A percentile compares a stretch with the other conserved stretches of the same genome.
These are phyloP conservation scores for Cylas formicarius DNA, from an alignment of 1,140 invertebrate genomes.

Conservation along the genomic window DNA sequence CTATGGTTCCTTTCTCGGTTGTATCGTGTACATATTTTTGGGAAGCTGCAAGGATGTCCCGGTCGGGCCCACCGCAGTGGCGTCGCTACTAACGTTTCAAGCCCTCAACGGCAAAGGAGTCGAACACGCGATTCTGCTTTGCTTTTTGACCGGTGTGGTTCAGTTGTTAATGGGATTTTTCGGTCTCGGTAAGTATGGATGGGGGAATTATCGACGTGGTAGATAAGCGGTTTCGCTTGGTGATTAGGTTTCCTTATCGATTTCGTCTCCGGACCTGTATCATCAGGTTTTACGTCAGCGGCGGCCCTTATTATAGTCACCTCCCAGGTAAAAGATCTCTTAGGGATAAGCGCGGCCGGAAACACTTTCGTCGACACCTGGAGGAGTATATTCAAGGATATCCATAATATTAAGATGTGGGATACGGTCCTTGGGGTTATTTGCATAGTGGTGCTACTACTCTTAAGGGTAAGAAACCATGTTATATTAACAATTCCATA, in stretches of 20 bases:
- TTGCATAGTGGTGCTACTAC: slow-evolving; percentile 65
- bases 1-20: slow-evolving; percentile 85
- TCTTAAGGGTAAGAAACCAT: slow-evolving; percentile 65
- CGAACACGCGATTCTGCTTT: slow-evolving; percentile 72
- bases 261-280: slow-evolving; percentile 88
- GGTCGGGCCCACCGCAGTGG: slow-evolving; percentile 79
- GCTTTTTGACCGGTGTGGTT: slow-evolving; percentile 70
- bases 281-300: slow-evolving; percentile 87
- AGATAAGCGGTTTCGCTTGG: slow-evolving; percentile 3
- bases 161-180: slow-evolving; percentile 80
- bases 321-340: slow-evolving; percentile 79
- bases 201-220: background rate
- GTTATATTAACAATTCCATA: slow-evolving; percentile 10
- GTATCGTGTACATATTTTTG: slow-evolving; percentile 83
- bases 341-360: slow-evolving; percentile 69
- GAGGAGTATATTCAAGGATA: slow-evolving; percentile 55
- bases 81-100: slow-evolving; percentile 73
- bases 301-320: slow-evolving; percentile 85
- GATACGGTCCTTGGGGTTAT: slow-evolving; percentile 62
- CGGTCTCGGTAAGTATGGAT: slow-evolving; percentile 62
- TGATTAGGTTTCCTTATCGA: slow-evolving; percentile 80
- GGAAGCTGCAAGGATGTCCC: slow-evolving; percentile 88
- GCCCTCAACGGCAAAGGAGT: slow-evolving; percentile 58
- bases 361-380: slow-evolving; percentile 67
- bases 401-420: slow-evolving; percentile 53